phyloP scores from a whole-genome alignment of 2,797 vertebrate genomes.

The Epinephelus malabaricus region DNA sequence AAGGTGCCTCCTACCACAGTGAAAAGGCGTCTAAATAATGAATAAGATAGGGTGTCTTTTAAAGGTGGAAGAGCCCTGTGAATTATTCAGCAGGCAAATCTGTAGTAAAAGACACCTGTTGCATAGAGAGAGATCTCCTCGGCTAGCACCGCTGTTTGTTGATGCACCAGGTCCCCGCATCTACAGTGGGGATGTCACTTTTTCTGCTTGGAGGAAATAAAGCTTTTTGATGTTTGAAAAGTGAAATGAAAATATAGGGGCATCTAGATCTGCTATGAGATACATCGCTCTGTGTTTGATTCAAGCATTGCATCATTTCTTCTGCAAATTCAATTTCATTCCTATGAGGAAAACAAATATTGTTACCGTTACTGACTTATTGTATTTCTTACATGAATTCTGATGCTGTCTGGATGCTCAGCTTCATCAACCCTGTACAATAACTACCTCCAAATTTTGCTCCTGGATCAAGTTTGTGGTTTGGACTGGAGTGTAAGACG shows the following conservation, averaged over 20 bases:
- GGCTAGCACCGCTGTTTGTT: conserved; percentile 49
- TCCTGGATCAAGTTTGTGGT: not conserved
- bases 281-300: not conserved
- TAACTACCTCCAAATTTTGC: not conserved
- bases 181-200: not conserved
- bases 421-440: not conserved
- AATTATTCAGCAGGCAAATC: conserved; percentile 85
- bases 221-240: conserved; percentile 15
- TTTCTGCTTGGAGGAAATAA: conserved; percentile 16
- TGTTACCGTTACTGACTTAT: not conserved
- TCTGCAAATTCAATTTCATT: not conserved
- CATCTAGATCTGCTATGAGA: not conserved
- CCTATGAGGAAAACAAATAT: not conserved
- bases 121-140: conserved; percentile 52
- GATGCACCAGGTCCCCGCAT: conserved; percentile 18
- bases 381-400: not conserved
- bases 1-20: conserved; percentile 77
- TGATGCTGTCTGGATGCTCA: not conserved
- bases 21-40: conserved; percentile 86
- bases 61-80: conserved; percentile 82
- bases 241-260: conserved; percentile 6
- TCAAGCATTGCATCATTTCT: not conserved
- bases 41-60: conserved; percentile 79
- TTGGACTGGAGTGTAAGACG: not conserved
- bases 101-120: conserved; percentile 87